Percentiles rank a stretch among this genome's conserved stretches.
These are phyloP conservation scores for Crambe crambe DNA, from an alignment of 37 sponge, comb jelly and placozoan species.

Conservation along the genomic window DNA sequence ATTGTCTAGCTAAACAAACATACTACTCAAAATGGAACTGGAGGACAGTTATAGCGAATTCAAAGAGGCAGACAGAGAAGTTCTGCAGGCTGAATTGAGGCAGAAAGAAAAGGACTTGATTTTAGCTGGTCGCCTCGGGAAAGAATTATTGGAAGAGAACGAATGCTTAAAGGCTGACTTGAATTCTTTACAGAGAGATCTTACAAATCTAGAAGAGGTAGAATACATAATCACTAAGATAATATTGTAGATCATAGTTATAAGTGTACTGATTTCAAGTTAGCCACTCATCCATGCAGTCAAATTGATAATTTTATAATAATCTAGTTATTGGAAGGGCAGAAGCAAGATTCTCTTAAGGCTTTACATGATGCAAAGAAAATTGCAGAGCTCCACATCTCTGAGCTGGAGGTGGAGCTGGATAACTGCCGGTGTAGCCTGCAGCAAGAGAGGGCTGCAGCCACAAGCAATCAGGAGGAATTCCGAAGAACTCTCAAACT, in stretches of 20 bases:
- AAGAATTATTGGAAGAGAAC: slow-evolving; percentile 29
- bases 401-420: slow-evolving; percentile 24
- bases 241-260: not conserved
- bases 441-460: slow-evolving; percentile 3
- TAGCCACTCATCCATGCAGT: not conserved
- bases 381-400: slow-evolving; percentile 9
- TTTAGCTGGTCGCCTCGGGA: slow-evolving; percentile 11
- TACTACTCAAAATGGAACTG: not conserved
- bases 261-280: not conserved
- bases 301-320: not conserved
- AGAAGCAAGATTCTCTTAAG: slow-evolving; percentile 4
- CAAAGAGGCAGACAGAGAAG: not conserved
- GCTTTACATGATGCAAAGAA: not conserved
- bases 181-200: not conserved
- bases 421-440: not conserved
- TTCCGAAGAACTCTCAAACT: not conserved
- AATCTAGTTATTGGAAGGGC: slow-evolving; percentile 6
- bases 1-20: not conserved
- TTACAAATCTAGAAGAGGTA: slow-evolving; percentile 1
- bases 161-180: not conserved
- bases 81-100: slow-evolving; percentile 8
- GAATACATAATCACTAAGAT: not conserved
- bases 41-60: too few relatives aligned
- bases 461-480: not conserved
- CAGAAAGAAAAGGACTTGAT: slow-evolving; percentile 13